Conservation (phyloP, 1,140 invertebrate species). For the Heliconius melpomene region DNA sequence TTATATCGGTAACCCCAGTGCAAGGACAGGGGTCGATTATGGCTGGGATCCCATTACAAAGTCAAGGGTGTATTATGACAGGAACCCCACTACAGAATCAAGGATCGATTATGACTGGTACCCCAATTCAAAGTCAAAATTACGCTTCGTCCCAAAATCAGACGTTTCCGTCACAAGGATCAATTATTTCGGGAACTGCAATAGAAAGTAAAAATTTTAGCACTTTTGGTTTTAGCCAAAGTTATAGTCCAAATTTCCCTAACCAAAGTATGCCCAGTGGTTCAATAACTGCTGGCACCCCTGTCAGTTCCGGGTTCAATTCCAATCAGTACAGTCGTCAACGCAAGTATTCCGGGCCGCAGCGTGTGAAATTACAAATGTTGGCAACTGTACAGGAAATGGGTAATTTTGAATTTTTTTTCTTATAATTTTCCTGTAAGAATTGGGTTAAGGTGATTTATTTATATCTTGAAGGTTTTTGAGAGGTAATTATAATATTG, state of each 20-base stretch:
- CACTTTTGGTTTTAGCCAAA: constrained; percentile 37
- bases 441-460: constrained; percentile 1
- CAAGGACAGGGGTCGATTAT: too few relatives aligned
- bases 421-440: constrained; percentile 19
- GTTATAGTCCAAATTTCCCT: constrained; percentile 16
- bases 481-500: not conserved
- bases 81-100: constrained; percentile 30
- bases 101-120: constrained; percentile 39
- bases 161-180: constrained; percentile 28
- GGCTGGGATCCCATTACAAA: constrained; percentile 17
- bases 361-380: constrained; percentile 75
- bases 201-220: constrained; percentile 33
- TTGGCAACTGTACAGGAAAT: constrained; percentile 80
- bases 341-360: constrained; percentile 76
- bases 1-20: constrained; percentile 17
- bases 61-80: constrained; percentile 14
- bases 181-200: constrained; percentile 45
- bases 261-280: constrained; percentile 39
- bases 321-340: constrained; percentile 56
- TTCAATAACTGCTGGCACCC: constrained; percentile 61
- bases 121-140: constrained; percentile 24
- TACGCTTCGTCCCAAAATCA: constrained; percentile 7
- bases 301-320: constrained; percentile 42
- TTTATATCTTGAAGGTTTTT: not conserved
- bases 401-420: constrained; percentile 67